These are phyloP conservation scores for Sepioteuthis lessoniana DNA, from an alignment of 2,888 invertebrate species.

Conservation along the genomic window DNA sequence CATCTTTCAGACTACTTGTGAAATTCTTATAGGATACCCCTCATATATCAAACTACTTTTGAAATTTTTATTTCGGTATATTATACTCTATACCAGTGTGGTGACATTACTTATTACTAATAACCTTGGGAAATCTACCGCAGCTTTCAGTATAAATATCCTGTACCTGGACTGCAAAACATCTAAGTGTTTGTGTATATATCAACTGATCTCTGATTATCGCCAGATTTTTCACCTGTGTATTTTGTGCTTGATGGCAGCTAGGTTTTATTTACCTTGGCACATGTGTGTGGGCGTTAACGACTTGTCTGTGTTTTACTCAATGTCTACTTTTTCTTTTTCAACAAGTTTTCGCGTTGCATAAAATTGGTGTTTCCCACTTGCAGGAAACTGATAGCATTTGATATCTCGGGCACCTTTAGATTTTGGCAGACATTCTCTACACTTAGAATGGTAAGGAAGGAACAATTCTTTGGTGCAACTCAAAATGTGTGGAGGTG, in stretches of 20 bases:
- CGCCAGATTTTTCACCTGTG: neutral
- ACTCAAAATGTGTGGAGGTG: no score
- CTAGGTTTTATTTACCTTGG: neutral
- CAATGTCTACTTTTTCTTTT: neutral
- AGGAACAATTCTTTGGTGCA: no score
- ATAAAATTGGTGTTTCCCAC: neutral
- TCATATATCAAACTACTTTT: no score
- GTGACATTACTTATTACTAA: neutral
- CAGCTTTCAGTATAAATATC: neutral
- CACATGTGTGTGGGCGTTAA: neutral
- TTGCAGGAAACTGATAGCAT: neutral
- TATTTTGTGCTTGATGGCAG: neutral
- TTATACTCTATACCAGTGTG: neutral
- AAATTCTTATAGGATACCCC: no score
- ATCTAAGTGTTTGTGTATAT: neutral
- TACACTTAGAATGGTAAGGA: no score
- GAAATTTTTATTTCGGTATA: no score
- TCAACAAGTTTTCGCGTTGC: neutral
- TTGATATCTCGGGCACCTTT: neutral
- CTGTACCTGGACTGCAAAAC: neutral
- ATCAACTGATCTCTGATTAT: neutral
- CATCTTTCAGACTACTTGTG: no score
- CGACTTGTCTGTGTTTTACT: neutral
- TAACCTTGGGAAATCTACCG: neutral
- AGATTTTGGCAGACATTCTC: neutral